Evolutionary conservation across 2,888 invertebrate species (phyloP).

Genomic region (Hirudinaria manillensis): DNA sequence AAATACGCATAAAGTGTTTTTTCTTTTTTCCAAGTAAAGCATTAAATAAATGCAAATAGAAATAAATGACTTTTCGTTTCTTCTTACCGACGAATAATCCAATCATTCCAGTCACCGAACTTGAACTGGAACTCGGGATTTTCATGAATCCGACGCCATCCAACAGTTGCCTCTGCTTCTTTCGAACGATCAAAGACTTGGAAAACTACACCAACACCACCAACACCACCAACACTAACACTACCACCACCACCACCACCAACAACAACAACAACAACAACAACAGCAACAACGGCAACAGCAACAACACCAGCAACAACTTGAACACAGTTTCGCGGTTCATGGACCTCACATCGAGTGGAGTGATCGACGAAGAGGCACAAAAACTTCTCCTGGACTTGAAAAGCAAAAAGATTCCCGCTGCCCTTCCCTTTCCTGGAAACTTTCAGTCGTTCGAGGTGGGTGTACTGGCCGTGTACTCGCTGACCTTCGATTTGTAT

Average conservation of each 20-base stretch:
- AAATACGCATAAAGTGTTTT: not conserved
- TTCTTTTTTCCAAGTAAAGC: too few species aligned
- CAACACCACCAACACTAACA: not conserved
- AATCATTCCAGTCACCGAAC: conserved; percentile 39
- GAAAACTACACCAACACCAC: not conserved
- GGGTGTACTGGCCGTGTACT: not conserved
- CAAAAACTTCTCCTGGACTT: conserved; percentile 33
- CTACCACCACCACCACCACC: not conserved
- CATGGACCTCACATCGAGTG: not conserved
- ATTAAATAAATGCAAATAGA: too few species aligned
- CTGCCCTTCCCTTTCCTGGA: conserved; percentile 18
- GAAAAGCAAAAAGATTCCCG: conserved; percentile 34
- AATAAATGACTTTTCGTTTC: not conserved
- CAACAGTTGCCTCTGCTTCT: conserved; percentile 37
- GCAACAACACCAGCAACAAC: not conserved
- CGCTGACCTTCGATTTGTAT: not conserved
- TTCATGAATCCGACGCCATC: conserved; percentile 27
- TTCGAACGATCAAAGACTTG: conserved; percentile 31
- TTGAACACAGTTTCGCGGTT: not conserved
- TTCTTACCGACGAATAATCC: not conserved
- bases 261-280: conserved; percentile 35
- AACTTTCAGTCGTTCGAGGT: conserved; percentile 17
- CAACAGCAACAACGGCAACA: conserved; percentile 1
- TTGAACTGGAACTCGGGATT: conserved; percentile 39
- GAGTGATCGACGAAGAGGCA: conserved; percentile 25